A percentile compares a stretch with the other conserved stretches of the same genome.
Evolutionary conservation across 2,888 invertebrate genomes (phyloP).

Genomic region (Agelastica alni): DNA sequence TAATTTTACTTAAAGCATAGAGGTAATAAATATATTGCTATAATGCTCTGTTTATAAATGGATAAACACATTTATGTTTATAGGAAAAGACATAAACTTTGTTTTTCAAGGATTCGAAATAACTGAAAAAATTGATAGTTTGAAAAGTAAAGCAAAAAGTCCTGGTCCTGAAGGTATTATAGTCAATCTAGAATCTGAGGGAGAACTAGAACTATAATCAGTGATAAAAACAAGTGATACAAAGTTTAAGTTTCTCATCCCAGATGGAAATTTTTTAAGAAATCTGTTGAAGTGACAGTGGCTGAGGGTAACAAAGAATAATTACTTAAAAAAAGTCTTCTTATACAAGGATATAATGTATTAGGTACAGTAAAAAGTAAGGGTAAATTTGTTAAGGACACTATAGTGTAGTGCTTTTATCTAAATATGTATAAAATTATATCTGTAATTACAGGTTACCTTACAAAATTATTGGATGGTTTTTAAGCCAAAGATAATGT

Average conservation of each 20-base stretch:
- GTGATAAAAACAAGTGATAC: constrained; percentile 80
- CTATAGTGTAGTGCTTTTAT: constrained; percentile 58
- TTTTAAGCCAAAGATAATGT: constrained; percentile 61
- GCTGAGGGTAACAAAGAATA: constrained; percentile 79
- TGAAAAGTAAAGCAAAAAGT: constrained; percentile 56
- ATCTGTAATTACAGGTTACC: constrained; percentile 61
- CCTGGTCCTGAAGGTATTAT: constrained; percentile 77
- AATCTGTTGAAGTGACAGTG: constrained; percentile 68
- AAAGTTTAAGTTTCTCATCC: constrained; percentile 74
- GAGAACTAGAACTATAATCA: constrained; percentile 68
- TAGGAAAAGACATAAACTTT: constrained; percentile 92
- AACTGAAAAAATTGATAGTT: constrained; percentile 77
- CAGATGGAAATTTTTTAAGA: constrained; percentile 72
- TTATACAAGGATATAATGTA: constrained; percentile 85
- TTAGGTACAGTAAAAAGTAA: constrained; percentile 77
- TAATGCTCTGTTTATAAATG: constrained; percentile 78
- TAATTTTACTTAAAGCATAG: no score
- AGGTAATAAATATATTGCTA: no score
- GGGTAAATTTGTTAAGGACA: constrained; percentile 74
- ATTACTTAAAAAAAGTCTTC: constrained; percentile 69
- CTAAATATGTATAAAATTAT: constrained; percentile 25
- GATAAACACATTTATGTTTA: constrained; percentile 83
- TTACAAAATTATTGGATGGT: constrained; percentile 62
- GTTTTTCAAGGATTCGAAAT: constrained; percentile 92
- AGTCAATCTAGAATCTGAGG: constrained; percentile 66